Evolutionary conservation across 2,113 vertebrate species (phyloP).

Genomic region (Dipodomys spectabilis): DNA sequence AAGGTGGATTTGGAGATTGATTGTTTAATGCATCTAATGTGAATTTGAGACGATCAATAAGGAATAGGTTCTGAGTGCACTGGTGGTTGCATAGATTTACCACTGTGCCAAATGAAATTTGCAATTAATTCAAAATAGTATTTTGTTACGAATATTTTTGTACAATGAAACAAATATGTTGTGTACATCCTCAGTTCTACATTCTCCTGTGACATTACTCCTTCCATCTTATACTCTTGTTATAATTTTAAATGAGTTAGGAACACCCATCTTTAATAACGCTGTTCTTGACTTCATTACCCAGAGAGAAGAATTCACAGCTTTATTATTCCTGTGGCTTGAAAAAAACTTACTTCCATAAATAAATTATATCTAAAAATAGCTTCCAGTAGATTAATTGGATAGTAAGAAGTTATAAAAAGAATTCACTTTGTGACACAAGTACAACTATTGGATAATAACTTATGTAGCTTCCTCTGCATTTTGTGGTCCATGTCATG

Average conservation of each 20-base stretch:
- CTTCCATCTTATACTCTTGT: not conserved
- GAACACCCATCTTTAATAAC: not conserved
- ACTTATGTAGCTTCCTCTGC: not conserved
- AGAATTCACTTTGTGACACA: not conserved
- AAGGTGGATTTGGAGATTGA: not conserved
- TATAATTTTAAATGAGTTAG: not conserved
- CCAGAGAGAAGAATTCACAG: not conserved
- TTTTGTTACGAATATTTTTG: not conserved
- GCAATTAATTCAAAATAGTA: not conserved
- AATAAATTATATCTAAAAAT: not conserved
- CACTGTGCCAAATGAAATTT: not conserved
- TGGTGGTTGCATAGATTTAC: fast-evolving
- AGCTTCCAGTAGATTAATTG: not conserved
- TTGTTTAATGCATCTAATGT: not conserved
- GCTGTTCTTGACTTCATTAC: not conserved
- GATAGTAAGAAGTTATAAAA: not conserved
- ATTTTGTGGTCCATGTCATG: not conserved
- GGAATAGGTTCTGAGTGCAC: not conserved
- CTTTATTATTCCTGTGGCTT: not conserved
- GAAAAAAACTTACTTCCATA: not conserved
- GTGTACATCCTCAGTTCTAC: not conserved
- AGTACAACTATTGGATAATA: not conserved
- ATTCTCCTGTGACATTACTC: not conserved
- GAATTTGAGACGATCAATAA: not conserved
- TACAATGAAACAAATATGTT: not conserved